These are phyloP conservation scores for Erythrocercus mccallii DNA, from an alignment of 2,113 vertebrate species.

Conservation along the genomic window DNA sequence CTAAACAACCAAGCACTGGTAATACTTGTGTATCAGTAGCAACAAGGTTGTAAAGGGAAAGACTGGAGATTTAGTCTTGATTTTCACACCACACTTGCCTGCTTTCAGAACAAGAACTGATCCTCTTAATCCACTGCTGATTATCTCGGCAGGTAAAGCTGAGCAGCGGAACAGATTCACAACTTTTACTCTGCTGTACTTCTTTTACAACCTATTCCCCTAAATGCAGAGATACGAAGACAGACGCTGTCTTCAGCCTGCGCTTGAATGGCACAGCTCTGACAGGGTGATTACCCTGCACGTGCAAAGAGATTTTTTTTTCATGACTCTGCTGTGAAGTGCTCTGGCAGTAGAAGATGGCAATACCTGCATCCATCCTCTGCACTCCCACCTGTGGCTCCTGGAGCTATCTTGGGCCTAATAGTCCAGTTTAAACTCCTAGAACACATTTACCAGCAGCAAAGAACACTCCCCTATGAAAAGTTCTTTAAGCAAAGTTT, in stretches of 20 bases:
- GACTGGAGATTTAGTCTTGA: not conserved
- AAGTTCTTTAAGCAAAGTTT: not conserved
- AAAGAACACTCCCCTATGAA: not conserved
- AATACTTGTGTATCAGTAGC: not conserved
- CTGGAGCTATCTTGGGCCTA: not conserved
- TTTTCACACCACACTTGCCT: not conserved
- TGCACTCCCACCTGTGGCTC: not conserved
- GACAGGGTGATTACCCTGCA: not conserved
- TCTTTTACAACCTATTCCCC: not conserved
- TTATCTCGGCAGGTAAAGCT: not conserved
- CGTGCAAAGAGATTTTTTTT: too few relatives aligned
- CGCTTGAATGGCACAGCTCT: not conserved
- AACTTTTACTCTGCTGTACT: accelerated
- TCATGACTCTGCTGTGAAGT: not conserved
- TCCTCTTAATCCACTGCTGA: not conserved
- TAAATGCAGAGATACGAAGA: accelerated
- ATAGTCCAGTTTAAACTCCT: not conserved
- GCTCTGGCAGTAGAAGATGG: not conserved
- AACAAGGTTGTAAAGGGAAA: not conserved
- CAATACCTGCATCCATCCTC: accelerated
- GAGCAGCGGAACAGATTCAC: accelerated
- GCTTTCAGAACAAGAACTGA: not conserved
- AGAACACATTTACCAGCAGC: not conserved
- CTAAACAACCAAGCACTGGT: not conserved
- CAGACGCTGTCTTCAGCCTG: not conserved